Conservation (phyloP, 2,113 vertebrate species). For the Mormoops blainvillei region DNA sequence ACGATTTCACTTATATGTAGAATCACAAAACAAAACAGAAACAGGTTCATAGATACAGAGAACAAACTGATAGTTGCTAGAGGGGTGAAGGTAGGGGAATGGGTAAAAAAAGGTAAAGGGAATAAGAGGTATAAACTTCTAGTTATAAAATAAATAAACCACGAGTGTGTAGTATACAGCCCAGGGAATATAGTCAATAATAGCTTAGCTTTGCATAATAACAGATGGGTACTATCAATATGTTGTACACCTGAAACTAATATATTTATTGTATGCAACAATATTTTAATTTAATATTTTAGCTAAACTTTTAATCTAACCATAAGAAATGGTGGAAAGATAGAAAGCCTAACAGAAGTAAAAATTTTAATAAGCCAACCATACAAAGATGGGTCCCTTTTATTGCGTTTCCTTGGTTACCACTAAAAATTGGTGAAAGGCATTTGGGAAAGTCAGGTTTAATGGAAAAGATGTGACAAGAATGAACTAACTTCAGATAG, state of each 20-base stretch:
- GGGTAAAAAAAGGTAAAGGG: not conserved
- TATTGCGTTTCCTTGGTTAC: conserved; percentile 46
- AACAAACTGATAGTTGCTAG: not conserved
- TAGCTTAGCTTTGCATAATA: not conserved
- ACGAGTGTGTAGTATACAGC: not conserved
- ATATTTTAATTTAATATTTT: not conserved
- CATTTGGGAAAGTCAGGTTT: conserved; percentile 34
- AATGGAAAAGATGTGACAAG: conserved; percentile 31
- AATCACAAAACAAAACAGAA: not conserved
- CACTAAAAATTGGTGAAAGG: conserved; percentile 35
- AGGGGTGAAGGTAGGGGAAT: not conserved
- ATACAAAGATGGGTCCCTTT: not conserved
- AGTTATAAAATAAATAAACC: not conserved
- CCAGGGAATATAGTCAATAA: not conserved
- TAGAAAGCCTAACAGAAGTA: conserved; percentile 2
- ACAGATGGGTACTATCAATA: not conserved
- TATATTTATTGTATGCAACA: not conserved
- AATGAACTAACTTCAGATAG: conserved; percentile 31
- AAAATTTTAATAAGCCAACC: conserved; percentile 34
- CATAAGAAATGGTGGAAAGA: conserved; percentile 29
- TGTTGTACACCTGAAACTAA: not conserved
- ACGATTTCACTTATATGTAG: not conserved
- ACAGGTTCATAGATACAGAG: not conserved
- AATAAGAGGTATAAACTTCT: not conserved
- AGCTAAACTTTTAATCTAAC: conserved; percentile 34